Evolutionary conservation across 2,797 vertebrate species (phyloP).

Genomic region (Merluccius polli): DNA sequence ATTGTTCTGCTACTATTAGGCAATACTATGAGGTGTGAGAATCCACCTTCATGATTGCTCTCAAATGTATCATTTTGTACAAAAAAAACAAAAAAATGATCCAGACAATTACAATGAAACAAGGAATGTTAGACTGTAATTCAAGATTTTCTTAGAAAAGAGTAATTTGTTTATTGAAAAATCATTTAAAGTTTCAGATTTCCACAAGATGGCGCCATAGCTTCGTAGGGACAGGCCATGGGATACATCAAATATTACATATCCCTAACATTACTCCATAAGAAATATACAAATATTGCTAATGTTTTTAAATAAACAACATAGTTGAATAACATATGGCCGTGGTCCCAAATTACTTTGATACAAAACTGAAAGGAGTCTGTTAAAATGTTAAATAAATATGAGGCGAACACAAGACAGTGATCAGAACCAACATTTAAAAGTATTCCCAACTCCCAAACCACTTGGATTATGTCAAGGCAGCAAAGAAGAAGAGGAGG

Average conservation of each 20-base stretch:
- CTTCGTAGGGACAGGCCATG: background rate
- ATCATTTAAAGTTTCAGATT: background rate
- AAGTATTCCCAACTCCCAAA: background rate
- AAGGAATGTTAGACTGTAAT: background rate
- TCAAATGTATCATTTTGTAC: background rate
- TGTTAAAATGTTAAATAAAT: background rate
- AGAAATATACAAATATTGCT: background rate
- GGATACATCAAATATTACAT: background rate
- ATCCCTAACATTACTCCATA: background rate
- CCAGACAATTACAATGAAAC: background rate
- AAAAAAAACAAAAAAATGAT: background rate
- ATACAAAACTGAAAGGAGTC: background rate
- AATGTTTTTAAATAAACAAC: background rate
- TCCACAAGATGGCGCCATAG: slow-evolving; percentile 3
- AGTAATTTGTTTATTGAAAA: background rate
- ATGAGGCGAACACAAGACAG: background rate
- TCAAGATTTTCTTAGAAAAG: background rate
- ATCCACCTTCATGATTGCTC: background rate
- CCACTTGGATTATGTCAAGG: background rate
- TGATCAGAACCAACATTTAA: background rate
- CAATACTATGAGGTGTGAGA: background rate
- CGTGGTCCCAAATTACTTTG: background rate
- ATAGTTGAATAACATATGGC: background rate
- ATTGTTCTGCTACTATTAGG: background rate
- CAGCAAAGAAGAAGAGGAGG: background rate